These are phyloP conservation scores for Psix sp. DNA, from an alignment of 1,140 invertebrate genomes.

Conservation along the genomic window DNA sequence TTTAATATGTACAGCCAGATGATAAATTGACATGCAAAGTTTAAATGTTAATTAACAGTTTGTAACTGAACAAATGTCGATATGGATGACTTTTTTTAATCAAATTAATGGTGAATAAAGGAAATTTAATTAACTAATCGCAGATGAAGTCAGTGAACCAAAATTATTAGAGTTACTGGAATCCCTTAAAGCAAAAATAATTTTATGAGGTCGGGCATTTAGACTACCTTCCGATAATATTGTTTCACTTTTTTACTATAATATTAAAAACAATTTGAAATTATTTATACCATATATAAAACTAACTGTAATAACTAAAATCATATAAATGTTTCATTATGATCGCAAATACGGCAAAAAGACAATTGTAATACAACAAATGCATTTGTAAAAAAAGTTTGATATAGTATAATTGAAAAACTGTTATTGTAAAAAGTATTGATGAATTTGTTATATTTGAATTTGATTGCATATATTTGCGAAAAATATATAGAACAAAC, in stretches of 20 bases:
- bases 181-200: conserved; percentile 44
- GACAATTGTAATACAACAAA: no score
- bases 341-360: conserved; percentile 20
- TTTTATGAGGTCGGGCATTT: conserved; percentile 30
- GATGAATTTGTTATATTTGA: no score
- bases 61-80: conserved; percentile 26
- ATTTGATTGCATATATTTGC: conserved; percentile 3
- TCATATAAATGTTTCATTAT: conserved; percentile 8
- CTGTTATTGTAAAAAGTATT: no score
- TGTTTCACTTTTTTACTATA: no score
- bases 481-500: conserved; percentile 25
- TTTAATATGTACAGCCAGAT: conserved; percentile 34
- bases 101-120: conserved; percentile 27
- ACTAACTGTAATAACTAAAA: conserved; percentile 23
- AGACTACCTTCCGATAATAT: conserved; percentile 8
- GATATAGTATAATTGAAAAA: no score
- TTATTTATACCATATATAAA: no score
- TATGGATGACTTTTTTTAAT: conserved; percentile 22
- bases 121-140: conserved; percentile 23
- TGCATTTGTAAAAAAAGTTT: no score
- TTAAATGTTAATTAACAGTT: conserved; percentile 29
- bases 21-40: conserved; percentile 34
- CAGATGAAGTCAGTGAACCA: conserved; percentile 23
- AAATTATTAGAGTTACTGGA: conserved; percentile 33
- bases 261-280: no score